Evolutionary conservation across 2,797 vertebrate species (phyloP), one percentile per base, ranked within the genome.

Genomic region (Heterohyrax brucei): DNA sequence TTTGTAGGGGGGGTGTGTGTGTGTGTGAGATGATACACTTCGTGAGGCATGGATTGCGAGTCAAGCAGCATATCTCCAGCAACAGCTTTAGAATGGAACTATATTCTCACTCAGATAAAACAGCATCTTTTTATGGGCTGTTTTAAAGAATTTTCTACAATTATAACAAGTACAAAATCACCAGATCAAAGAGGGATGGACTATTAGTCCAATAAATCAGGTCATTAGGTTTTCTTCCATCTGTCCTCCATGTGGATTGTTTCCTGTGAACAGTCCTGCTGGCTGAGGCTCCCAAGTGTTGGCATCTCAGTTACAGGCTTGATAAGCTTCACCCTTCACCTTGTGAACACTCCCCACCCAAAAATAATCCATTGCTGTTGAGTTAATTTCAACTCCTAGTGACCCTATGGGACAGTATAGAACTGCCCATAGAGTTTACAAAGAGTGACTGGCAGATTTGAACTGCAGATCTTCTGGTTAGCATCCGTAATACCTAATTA

Each of bases 161-260:
- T 80, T 87, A 61, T 48, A 81, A 53, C 76, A 90, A 93, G 44
- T 19, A 39, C 14, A 48, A 56, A 87, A 95, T 97, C 96, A 98
- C 73, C 56, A 92, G 97, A 96, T 91, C 93, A 94, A 97, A 87
- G 89, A 96, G 95, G 97, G 91, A 94, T 90, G 95, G 95, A 50
- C 92, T 96, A 97, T 97, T 62, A 91, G 90, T 78, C 96, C 94
- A 83, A 0, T 89, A 93, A 93, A 95, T 94, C 97, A 92, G 96
- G 56, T 97, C 96, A 82, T 92, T 96, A 93, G 95, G 92, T 97
- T 97, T 96, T 93, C 96, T 97, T 90, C 96, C 98, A 97, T 97
- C 97, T 98, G 98, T 96, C 97, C 93, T 95, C 98, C 97, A 94
- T 66, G 93, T 96, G 97, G 96, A 94, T 85, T 70, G 85, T 89